Evolutionary conservation across 1,140 invertebrate genomes (phyloP), one percentile per base, ranked within the genome.

Genomic region (Sycobia sp.): DNA sequence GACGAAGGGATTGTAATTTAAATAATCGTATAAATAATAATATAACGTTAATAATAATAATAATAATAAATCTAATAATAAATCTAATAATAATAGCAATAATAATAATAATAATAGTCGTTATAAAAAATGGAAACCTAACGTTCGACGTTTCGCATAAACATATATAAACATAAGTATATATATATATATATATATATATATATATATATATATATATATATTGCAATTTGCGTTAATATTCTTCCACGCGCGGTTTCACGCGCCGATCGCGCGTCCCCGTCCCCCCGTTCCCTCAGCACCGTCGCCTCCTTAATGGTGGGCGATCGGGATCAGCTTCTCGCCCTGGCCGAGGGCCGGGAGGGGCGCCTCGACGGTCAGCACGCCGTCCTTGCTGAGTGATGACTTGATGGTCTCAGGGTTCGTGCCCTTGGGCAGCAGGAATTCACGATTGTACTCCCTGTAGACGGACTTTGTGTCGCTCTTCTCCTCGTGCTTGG

Each of bases 391-490:
- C 80, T 94, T 93, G 73, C 91, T 93, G 69, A 96, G 82, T 9
- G 91, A 93, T 2, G 92, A 94, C 78, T 93, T 92, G 80, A 96
- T 96, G 43, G 88, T 87, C 83, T 96, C 93, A 0, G 94, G 93
- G 82, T 96, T 95, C 29, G 93, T 95, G 66, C 93, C 94, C 79
- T 95, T 94, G 4, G 94, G 95, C 73, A 97, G 82, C 74, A 96
- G 83, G 84, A 97, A 97, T 84, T 97, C 94, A 64, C 94, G 86
- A 79, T 96, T 97, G 87, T 96, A 97, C 79, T 97, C 94, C 78
- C 94, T 88, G 85, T 95, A 97, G 3, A 96, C 93, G 22, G 92
- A 94, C 84, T 94, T 94, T 70, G 90, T 94, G 77, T 96, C 94
- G 32, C 91, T 89, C 77, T 96, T 96, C 80, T 97, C 94, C 82